A percentile compares a stretch with the other conserved stretches of the same genome.
Evolutionary conservation across 1,140 invertebrate species (phyloP).

Genomic region (Drosophila punjabiensis): DNA sequence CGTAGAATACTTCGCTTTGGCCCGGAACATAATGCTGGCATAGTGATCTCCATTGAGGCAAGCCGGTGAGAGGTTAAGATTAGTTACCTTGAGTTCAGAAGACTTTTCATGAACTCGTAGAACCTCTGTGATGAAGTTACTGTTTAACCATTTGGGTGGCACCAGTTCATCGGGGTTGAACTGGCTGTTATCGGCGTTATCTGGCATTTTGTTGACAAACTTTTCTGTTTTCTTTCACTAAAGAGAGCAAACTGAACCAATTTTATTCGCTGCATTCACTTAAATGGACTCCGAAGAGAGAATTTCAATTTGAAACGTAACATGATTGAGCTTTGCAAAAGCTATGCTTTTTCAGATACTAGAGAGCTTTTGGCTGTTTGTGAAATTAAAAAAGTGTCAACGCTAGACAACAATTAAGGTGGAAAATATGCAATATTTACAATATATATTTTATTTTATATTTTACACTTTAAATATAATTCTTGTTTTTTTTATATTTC

Average conservation of each 20-base stretch:
- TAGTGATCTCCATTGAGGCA: conserved; percentile 75
- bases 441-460: too few relatives aligned
- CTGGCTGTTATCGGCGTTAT: conserved; percentile 2
- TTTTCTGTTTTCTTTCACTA: not conserved
- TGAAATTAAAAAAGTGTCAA: not conserved
- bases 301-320: conserved; percentile 2
- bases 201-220: conserved; percentile 23
- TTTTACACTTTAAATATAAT: too few relatives aligned
- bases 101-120: conserved; percentile 33
- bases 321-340: not conserved
- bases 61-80: conserved; percentile 56
- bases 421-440: not conserved
- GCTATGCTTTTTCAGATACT: not conserved
- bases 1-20: conserved; percentile 18
- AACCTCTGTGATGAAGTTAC: conserved; percentile 51
- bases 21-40: conserved; percentile 76
- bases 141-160: conserved; percentile 64
- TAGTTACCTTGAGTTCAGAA: conserved; percentile 31
- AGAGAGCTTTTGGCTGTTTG: not conserved
- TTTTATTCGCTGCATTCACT: not conserved
- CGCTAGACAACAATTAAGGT: too few relatives aligned
- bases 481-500: not conserved
- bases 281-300: conserved; percentile 3
- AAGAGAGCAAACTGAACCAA: conserved; percentile 13
- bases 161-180: conserved; percentile 68